Evolutionary conservation across 1,140 invertebrate genomes (phyloP).

Genomic region (Linepithema humile): DNA sequence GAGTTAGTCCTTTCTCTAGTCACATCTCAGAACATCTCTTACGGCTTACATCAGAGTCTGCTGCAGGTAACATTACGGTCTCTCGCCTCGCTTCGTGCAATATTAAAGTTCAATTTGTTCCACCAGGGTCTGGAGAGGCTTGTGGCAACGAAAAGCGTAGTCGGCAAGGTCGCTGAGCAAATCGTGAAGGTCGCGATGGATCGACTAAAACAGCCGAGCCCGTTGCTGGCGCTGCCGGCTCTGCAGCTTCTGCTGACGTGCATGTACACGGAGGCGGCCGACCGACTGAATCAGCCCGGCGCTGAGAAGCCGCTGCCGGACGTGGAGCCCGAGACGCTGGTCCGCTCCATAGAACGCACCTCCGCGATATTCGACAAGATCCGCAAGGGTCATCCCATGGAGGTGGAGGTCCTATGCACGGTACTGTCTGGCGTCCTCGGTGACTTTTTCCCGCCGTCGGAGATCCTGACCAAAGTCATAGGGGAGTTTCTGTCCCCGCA

Average conservation of each 20-base stretch:
- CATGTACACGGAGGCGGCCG: slow-evolving; percentile 89
- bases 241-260: slow-evolving; percentile 91
- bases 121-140: slow-evolving; percentile 91
- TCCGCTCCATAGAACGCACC: slow-evolving; percentile 92
- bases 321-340: slow-evolving; percentile 90
- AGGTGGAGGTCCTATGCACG: slow-evolving; percentile 89
- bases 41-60: slow-evolving; percentile 81
- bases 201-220: slow-evolving; percentile 88
- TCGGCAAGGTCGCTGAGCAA: slow-evolving; percentile 87
- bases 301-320: slow-evolving; percentile 78
- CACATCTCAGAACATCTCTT: slow-evolving; percentile 78
- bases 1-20: slow-evolving; percentile 81
- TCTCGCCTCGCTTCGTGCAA: neutral
- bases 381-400: slow-evolving; percentile 89
- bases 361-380: slow-evolving; percentile 94
- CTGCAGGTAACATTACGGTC: slow-evolving; percentile 78
- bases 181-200: slow-evolving; percentile 91
- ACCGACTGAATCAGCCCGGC: slow-evolving; percentile 78
- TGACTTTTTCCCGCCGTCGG: slow-evolving; percentile 94
- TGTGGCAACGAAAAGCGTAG: slow-evolving; percentile 86
- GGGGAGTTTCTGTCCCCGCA: slow-evolving; percentile 94
- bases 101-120: no score
- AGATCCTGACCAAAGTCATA: slow-evolving; percentile 95
- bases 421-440: slow-evolving; percentile 90
- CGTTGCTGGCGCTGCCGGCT: slow-evolving; percentile 88